Base-by-base conservation (phyloP, 2,888 invertebrate genomes). In the Platerodrilus igneus region DNA sequence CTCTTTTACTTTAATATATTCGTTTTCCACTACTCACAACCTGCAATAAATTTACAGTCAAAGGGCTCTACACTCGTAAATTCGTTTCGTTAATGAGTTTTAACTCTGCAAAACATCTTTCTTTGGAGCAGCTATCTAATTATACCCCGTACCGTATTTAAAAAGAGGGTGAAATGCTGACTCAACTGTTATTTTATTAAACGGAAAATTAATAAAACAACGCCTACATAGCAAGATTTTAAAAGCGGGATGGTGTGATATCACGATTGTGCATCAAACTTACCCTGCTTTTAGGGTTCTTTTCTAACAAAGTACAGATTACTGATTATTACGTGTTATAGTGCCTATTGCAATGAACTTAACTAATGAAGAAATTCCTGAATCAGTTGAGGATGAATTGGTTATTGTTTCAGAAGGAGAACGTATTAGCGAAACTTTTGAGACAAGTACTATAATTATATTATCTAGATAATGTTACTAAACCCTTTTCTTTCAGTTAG, bases 391-490 rank as follows among this genome's bases (percentile, higher is more conserved):
- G 51, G 72, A 73, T 48, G 73, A 75, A 55, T 65, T 73, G 42
- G 64, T 74, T 47, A 68, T 73, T 56, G 73, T 71, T 59, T 71
- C 74, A 38, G 70, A 69, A 49, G 69, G 71, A 52, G 74, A 76
- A 59, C 71, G 71, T 49, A 60, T 63, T 32, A 62, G 65, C 59
- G 69, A 71, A 48, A 69, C 73, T 50, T 74, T 75, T 56, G 75
- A 76, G 68, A 76, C 77, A 53, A 76, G 77, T 77, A 70, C 66
- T 71, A 29, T 5, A 27, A 3, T 15, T n/a, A n/a, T n/a, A n/a
- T n/a, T 14, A 8, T 14, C 23, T 10, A 22, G 30, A 17, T 17
- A 33, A 37, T 29, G 11, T 11, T 15, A 30, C 18, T 28, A 17
- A 28, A 2, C 10, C 2, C 11, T 28, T 28, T 2, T 16, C 8